Conservation (phyloP, 2,797 vertebrate species). For the Aldrovandia affinis region DNA sequence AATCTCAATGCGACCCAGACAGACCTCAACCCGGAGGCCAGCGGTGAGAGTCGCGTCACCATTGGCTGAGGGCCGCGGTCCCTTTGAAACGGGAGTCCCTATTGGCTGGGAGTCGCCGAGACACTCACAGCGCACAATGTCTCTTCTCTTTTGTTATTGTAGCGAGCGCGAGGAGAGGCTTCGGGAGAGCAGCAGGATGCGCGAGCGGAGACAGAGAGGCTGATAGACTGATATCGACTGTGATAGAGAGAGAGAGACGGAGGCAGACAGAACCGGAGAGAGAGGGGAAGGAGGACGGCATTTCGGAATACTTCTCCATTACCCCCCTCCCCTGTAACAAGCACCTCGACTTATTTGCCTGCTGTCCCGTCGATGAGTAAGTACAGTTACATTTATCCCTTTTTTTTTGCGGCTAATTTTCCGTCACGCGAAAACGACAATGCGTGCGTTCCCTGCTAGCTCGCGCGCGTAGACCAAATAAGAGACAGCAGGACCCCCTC, state of each 20-base stretch:
- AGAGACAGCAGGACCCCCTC: not conserved
- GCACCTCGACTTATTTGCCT: slow-evolving; percentile 45
- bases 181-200: slow-evolving; percentile 59
- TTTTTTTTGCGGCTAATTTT: not conserved
- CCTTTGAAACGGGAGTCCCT: slow-evolving; percentile 25
- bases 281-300: slow-evolving; percentile 30
- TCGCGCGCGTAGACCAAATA: slow-evolving; percentile 9
- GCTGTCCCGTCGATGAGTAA: slow-evolving; percentile 68
- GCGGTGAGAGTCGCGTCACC: slow-evolving; percentile 44
- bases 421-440: not conserved
- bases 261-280: slow-evolving; percentile 32
- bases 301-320: slow-evolving; percentile 32
- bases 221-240: slow-evolving; percentile 52
- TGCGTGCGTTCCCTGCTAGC: not conserved
- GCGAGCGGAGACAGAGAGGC: slow-evolving; percentile 59
- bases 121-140: slow-evolving; percentile 67
- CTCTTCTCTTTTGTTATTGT: slow-evolving; percentile 76
- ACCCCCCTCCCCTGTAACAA: slow-evolving; percentile 19
- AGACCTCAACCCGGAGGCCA: slow-evolving; percentile 60
- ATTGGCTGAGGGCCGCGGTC: slow-evolving; percentile 56
- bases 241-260: slow-evolving; percentile 39
- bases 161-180: slow-evolving; percentile 62
- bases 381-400: slow-evolving; percentile 44
- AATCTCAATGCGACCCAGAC: slow-evolving; percentile 67
- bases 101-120: slow-evolving; percentile 69